phyloP scores from a whole-genome alignment of 2,888 invertebrate genomes.

The Emmelina monodactyla region DNA sequence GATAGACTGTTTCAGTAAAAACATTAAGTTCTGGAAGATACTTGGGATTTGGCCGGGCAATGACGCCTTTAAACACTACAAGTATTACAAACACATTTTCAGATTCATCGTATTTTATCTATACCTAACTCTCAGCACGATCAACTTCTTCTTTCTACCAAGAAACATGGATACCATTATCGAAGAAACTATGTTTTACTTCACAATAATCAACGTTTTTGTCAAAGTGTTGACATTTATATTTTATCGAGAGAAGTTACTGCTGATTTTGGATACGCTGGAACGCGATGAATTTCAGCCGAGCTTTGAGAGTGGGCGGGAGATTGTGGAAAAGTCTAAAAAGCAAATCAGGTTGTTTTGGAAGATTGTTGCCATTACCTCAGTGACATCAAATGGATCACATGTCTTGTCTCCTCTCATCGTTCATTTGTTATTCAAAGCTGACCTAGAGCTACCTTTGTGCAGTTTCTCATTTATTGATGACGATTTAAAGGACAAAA shows the following conservation, averaged over 20 bases:
- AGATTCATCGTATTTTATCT: constrained; percentile 20
- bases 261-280: constrained; percentile 21
- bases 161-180: constrained; percentile 26
- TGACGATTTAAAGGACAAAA: constrained; percentile 20
- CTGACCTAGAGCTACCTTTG: constrained; percentile 24
- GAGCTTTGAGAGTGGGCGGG: constrained; percentile 18
- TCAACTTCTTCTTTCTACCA: constrained; percentile 32
- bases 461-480: constrained; percentile 33
- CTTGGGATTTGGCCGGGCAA: constrained; percentile 27
- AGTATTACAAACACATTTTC: constrained; percentile 23
- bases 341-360: constrained; percentile 26
- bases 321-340: constrained; percentile 26
- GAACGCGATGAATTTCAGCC: constrained; percentile 34
- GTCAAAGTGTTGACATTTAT: constrained; percentile 32
- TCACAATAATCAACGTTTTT: constrained; percentile 24
- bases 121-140: constrained; percentile 20
- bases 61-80: constrained; percentile 17
- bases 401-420: constrained; percentile 25
- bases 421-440: constrained; percentile 21
- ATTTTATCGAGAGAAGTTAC: constrained; percentile 23
- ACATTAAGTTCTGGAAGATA: constrained; percentile 29
- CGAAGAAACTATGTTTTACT: constrained; percentile 35
- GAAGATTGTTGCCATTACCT: constrained; percentile 25
- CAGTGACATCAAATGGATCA: constrained; percentile 20
- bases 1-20: constrained; percentile 30